Evolutionary conservation across 2,797 vertebrate genomes (phyloP).

Genomic region (Micrastur ruficollis): DNA sequence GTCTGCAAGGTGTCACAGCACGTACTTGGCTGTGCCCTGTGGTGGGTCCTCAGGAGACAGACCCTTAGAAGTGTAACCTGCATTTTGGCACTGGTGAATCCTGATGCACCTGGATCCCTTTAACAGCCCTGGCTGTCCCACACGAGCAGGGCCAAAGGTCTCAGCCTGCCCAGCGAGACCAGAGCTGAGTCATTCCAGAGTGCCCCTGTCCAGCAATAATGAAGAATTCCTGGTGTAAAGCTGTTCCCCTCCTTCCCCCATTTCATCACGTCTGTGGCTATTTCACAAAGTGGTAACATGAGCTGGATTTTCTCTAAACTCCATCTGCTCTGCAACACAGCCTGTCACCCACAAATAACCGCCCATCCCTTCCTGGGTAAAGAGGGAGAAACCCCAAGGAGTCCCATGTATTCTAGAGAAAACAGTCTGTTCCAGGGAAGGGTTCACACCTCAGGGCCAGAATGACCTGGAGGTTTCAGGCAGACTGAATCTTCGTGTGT

Average conservation of each 20-base stretch:
- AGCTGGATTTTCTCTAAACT: neutral
- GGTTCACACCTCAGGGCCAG: neutral
- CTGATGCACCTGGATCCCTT: neutral
- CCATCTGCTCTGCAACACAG: neutral
- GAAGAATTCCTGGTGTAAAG: neutral
- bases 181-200: neutral
- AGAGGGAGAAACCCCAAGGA: neutral
- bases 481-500: neutral
- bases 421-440: neutral
- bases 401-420: neutral
- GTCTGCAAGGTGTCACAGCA: neutral
- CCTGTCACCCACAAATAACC: neutral
- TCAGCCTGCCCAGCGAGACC: neutral
- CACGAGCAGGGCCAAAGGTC: neutral
- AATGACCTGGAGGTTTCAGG: neutral
- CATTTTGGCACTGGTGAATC: neutral
- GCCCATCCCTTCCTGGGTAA: neutral
- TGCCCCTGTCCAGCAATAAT: neutral
- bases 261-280: neutral
- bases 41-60: neutral
- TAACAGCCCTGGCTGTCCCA: neutral
- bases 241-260: neutral
- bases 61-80: neutral
- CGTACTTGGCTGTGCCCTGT: rapidly evolving
- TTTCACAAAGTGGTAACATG: neutral